These are phyloP conservation scores for Trachelus stipa DNA, from an alignment of 2,888 invertebrate genomes.

Conservation along the genomic window DNA sequence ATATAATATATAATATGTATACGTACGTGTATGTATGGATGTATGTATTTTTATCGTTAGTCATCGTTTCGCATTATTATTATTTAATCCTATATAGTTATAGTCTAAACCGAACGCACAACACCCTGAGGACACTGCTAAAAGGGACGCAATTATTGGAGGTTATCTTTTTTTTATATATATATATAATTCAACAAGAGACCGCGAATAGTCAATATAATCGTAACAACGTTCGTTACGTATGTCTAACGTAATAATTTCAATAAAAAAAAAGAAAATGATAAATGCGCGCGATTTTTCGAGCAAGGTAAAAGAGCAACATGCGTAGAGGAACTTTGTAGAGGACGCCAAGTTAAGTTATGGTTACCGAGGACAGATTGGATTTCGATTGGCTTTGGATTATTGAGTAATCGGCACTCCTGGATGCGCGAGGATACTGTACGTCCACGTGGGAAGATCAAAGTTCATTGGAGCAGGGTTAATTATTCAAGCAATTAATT, in stretches of 20 bases:
- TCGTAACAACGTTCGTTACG: too few relatives aligned
- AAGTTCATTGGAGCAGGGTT: not conserved
- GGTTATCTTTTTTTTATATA: not conserved
- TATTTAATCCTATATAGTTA: not conserved
- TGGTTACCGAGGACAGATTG: slow-evolving; percentile 40
- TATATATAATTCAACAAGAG: slow-evolving; percentile 40
- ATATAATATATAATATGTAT: slow-evolving; percentile 27
- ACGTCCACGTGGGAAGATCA: not conserved
- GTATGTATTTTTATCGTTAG: slow-evolving; percentile 27
- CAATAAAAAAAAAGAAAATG: too few relatives aligned
- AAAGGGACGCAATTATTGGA: slow-evolving; percentile 50
- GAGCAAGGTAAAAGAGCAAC: not conserved
- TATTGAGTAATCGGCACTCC: too few relatives aligned
- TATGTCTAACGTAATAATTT: too few relatives aligned
- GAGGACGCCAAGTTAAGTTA: slow-evolving; percentile 44
- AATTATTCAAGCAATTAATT: not conserved
- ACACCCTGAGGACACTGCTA: slow-evolving; percentile 44
- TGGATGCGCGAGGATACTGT: not conserved
- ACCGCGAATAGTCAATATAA: slow-evolving; percentile 36
- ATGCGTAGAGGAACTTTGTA: slow-evolving; percentile 43
- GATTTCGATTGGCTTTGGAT: slow-evolving; percentile 13
- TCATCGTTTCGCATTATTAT: slow-evolving; percentile 33
- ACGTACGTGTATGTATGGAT: slow-evolving; percentile 17
- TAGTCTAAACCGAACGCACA: slow-evolving; percentile 41
- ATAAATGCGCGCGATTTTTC: not conserved